These are phyloP conservation scores for Drosophila mauritiana DNA, from an alignment of 1,140 invertebrate genomes.

Conservation along the genomic window DNA sequence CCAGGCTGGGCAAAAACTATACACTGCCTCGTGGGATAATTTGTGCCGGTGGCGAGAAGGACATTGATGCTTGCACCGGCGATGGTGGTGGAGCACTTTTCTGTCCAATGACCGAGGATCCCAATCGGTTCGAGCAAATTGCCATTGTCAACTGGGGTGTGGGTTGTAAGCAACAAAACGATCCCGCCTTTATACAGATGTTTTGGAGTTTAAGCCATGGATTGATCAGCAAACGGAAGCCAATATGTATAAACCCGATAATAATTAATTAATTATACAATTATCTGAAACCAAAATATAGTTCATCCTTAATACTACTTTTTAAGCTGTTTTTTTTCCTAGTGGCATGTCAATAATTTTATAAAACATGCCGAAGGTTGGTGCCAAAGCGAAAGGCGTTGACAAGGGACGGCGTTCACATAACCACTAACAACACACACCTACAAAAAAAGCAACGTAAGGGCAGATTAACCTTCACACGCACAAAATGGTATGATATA, in stretches of 20 bases:
- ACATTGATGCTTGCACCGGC: constrained; percentile 89
- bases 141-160: constrained; percentile 90
- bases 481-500: constrained; percentile 46
- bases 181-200: not conserved
- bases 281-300: not conserved
- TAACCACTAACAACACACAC: constrained; percentile 20
- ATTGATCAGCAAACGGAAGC: not conserved
- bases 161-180: constrained; percentile 56
- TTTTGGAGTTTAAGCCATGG: not conserved
- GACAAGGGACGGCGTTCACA: constrained; percentile 38
- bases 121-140: constrained; percentile 86
- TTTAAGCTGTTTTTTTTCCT: constrained; percentile 1
- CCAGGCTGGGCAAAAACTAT: constrained; percentile 84
- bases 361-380: constrained; percentile 41
- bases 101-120: constrained; percentile 85
- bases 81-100: constrained; percentile 90
- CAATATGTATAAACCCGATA: too few species aligned
- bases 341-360: constrained; percentile 64
- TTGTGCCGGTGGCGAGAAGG: constrained; percentile 88
- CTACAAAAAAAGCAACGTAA: constrained; percentile 23
- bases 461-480: constrained; percentile 50
- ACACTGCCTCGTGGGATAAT: constrained; percentile 85
- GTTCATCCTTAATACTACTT: too few species aligned
- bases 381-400: constrained; percentile 52
- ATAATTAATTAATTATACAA: not conserved